These are phyloP conservation scores for Trimorus sp. DNA, from an alignment of 2,888 invertebrate genomes.

Conservation along the genomic window DNA sequence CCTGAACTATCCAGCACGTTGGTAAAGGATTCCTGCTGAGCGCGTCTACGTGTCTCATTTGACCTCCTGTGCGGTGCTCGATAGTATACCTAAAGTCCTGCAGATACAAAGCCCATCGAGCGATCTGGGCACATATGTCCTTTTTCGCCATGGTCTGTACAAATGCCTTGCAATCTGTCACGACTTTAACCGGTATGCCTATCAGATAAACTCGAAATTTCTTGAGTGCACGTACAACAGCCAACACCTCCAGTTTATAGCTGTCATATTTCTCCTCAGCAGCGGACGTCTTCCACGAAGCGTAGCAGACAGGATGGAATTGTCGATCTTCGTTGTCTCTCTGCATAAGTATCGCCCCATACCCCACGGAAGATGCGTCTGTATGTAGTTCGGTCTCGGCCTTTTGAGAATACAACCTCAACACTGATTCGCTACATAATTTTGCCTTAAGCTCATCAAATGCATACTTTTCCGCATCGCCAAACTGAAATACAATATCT, in stretches of 20 bases:
- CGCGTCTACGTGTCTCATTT: constrained; percentile 57
- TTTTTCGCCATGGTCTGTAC: background rate
- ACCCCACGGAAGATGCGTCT: constrained; percentile 22
- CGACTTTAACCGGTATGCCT: background rate
- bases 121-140: constrained; percentile 41
- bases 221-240: background rate
- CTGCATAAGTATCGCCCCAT: constrained; percentile 43
- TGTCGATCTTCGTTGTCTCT: constrained; percentile 19
- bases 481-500: constrained; percentile 1
- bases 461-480: constrained; percentile 26
- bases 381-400: constrained; percentile 37
- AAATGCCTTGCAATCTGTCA: constrained; percentile 13
- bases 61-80: constrained; percentile 36
- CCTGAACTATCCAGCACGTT: constrained; percentile 1
- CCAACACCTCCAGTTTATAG: constrained; percentile 1
- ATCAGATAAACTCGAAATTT: background rate
- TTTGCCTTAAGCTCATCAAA: constrained; percentile 46
- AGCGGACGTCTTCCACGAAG: background rate
- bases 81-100: constrained; percentile 46
- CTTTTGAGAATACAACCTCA: constrained; percentile 43
- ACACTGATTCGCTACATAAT: constrained; percentile 44
- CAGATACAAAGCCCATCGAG: constrained; percentile 48
- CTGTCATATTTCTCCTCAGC: constrained; percentile 2
- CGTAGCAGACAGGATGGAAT: constrained; percentile 10
- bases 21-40: constrained; percentile 28